Conservation (phyloP, 2,113 vertebrate genomes). For the Calyptomena viridis region DNA sequence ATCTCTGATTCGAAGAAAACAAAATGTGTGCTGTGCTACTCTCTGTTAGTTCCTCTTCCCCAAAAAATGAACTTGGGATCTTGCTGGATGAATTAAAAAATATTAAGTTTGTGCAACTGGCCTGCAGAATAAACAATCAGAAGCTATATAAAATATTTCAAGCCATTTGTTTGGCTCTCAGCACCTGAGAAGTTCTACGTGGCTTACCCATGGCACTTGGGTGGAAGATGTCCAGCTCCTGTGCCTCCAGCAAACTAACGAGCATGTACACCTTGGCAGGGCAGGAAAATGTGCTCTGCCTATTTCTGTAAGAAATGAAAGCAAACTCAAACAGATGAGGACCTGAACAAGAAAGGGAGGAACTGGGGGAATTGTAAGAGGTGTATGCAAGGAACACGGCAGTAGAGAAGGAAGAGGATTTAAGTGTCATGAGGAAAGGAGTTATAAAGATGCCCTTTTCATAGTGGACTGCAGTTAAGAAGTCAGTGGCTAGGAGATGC, state of each 20-base stretch:
- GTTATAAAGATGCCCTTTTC: not conserved
- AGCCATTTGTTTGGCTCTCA: not conserved
- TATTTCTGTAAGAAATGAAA: not conserved
- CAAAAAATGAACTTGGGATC: not conserved
- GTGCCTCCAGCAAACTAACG: not conserved
- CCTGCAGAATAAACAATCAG: not conserved
- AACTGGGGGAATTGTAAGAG: not conserved
- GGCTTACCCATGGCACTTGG: not conserved
- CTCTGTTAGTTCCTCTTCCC: not conserved
- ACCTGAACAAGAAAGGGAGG: not conserved
- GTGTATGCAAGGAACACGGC: not conserved
- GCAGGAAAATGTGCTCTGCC: not conserved
- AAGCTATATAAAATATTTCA: not conserved
- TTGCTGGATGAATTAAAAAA: not conserved
- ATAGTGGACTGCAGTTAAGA: not conserved
- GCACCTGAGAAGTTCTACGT: rapidly evolving
- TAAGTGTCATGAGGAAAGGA: not conserved
- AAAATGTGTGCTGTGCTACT: not conserved
- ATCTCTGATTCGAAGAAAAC: not conserved
- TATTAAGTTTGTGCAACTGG: not conserved
- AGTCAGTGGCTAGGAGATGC: not conserved
- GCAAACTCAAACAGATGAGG: not conserved
- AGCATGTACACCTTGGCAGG: rapidly evolving
- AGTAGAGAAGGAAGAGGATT: not conserved
- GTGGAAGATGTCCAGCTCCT: not conserved